These are phyloP conservation scores for Drosophila anomalata DNA, from an alignment of 2,888 invertebrate species.

Conservation along the genomic window DNA sequence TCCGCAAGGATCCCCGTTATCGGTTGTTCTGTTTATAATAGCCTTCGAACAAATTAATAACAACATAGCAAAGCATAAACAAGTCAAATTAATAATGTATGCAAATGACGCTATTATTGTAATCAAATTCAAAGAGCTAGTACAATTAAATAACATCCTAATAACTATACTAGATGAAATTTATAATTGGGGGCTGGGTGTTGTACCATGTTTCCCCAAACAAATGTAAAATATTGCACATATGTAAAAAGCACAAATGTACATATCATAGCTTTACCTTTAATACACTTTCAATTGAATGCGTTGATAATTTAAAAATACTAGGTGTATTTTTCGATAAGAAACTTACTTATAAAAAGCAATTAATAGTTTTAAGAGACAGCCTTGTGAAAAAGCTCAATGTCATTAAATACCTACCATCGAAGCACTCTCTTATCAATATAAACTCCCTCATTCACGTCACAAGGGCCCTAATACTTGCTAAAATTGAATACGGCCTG, in stretches of 20 bases:
- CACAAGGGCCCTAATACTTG: too few relatives aligned
- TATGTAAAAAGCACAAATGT: constrained; percentile 17
- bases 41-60: constrained; percentile 10
- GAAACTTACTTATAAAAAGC: constrained; percentile 17
- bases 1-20: too few relatives aligned
- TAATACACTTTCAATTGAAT: constrained; percentile 11
- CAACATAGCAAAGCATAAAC: constrained; percentile 24
- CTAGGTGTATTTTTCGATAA: background rate
- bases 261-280: constrained; percentile 1
- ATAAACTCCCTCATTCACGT: too few relatives aligned
- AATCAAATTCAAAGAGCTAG: constrained; percentile 15
- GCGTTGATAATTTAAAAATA: too few relatives aligned
- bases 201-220: constrained; percentile 6
- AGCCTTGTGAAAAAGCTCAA: constrained; percentile 31
- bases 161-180: constrained; percentile 15
- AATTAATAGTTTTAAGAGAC: constrained; percentile 30
- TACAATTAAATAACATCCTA: constrained; percentile 6
- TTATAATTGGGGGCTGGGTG: constrained; percentile 19
- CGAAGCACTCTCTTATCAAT: too few relatives aligned
- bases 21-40: too few relatives aligned
- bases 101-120: constrained; percentile 2
- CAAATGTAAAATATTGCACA: constrained; percentile 18
- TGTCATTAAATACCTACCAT: constrained; percentile 15
- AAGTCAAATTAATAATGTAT: constrained; percentile 1
- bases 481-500: too few relatives aligned